Evolutionary conservation across 2,113 vertebrate species (phyloP).

Genomic region (Rutilus rutilus): DNA sequence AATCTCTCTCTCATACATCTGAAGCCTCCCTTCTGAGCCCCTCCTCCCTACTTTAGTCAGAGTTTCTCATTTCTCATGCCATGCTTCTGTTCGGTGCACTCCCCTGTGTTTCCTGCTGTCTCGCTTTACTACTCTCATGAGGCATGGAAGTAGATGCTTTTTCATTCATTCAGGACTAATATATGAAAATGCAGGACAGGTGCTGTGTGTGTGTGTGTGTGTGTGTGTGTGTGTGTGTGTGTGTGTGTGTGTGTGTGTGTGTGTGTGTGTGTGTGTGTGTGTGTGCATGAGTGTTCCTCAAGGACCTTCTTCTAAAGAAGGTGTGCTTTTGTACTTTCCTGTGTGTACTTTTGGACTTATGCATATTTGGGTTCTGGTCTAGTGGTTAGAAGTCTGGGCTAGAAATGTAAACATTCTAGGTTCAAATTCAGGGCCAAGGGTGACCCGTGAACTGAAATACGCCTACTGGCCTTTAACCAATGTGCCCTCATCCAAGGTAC

Average conservation of each 20-base stretch:
- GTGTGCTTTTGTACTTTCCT: background rate
- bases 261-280: background rate
- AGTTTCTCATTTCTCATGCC: constrained; percentile 45
- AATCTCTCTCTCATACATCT: constrained; percentile 63
- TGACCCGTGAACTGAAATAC: background rate
- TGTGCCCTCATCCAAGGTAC: constrained; percentile 7
- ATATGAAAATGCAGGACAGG: constrained; percentile 22
- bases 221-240: too few species aligned
- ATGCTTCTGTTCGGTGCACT: background rate
- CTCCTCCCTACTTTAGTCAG: constrained; percentile 48
- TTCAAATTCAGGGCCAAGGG: background rate
- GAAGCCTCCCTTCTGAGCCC: constrained; percentile 38
- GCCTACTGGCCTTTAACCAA: background rate
- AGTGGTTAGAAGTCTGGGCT: background rate
- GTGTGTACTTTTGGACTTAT: constrained; percentile 2
- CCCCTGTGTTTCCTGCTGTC: constrained; percentile 38
- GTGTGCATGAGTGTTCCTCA: background rate
- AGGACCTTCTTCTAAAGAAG: background rate
- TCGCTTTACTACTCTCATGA: constrained; percentile 34
- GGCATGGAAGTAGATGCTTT: constrained; percentile 9
- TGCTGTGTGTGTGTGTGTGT: background rate
- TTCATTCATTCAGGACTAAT: background rate
- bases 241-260: too few species aligned
- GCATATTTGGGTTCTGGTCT: background rate
- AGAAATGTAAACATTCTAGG: background rate